A percentile compares a stretch with the other conserved stretches of the same genome.
These are phyloP conservation scores for Probaryconus sp. DNA, from an alignment of 1,140 invertebrate genomes.

Conservation along the genomic window DNA sequence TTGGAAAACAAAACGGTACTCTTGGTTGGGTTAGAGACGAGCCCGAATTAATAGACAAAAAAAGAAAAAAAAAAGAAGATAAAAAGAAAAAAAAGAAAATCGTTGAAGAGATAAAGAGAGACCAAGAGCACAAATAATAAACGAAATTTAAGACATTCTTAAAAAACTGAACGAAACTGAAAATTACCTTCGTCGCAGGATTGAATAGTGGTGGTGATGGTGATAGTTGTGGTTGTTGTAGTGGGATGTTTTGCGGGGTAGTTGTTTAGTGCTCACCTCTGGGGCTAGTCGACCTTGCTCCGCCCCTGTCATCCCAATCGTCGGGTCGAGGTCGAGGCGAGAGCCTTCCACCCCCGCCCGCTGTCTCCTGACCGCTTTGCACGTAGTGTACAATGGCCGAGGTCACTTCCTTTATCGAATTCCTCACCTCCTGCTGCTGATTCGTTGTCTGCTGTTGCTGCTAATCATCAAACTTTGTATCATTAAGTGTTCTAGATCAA, in stretches of 20 bases:
- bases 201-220: constrained; percentile 74
- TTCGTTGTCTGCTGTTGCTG: constrained; percentile 72
- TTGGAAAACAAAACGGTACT: constrained; percentile 20
- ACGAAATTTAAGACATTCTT: constrained; percentile 32
- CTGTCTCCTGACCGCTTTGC: constrained; percentile 83
- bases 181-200: constrained; percentile 76
- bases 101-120: constrained; percentile 40
- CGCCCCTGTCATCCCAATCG: constrained; percentile 75
- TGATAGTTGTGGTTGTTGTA: constrained; percentile 65
- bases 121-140: constrained; percentile 7
- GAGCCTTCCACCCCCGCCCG: constrained; percentile 70
- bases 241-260: constrained; percentile 66
- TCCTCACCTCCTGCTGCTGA: constrained; percentile 88
- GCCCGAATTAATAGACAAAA: too few species aligned
- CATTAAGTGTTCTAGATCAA: background rate
- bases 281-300: constrained; percentile 75
- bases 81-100: constrained; percentile 19
- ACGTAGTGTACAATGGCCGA: constrained; percentile 96
- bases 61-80: constrained; percentile 31
- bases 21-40: too few species aligned
- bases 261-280: constrained; percentile 78
- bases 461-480: constrained; percentile 16
- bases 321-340: constrained; percentile 75
- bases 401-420: constrained; percentile 94
- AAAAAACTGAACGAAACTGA: constrained; percentile 68